Base-by-base conservation (phyloP, 2,113 vertebrate genomes). In the Pollimyrus isidori region DNA sequence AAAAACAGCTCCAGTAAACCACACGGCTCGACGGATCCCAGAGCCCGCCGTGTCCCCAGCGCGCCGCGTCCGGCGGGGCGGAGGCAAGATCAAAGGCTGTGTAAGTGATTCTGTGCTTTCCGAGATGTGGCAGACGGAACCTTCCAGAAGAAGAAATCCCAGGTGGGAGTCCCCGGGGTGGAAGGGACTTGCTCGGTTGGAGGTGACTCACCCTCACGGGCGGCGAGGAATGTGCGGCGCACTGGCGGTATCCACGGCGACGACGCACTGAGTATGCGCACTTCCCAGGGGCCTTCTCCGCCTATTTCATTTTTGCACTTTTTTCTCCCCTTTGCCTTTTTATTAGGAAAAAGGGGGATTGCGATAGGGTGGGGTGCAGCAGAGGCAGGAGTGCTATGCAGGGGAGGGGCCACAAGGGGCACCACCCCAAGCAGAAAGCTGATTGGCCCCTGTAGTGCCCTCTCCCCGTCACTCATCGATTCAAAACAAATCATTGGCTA, bases 11-110 rank as follows among this genome's bases (percentile, higher is more conserved):
- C 87, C 93, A 91, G 93, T 94, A 93, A 94, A 94, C 91, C 93
- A 94, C 95, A 94, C 3, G 45, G 30, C 89, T 7, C 93, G 95
- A 95, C 92, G 92, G 88, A 94, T 93, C 87, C 4, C 94, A 95
- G 95, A 93, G 92, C 92, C 89, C 91, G 50, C 5, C 6, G 17
- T 52, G 13, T 56, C 42, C 45, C 2, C 5, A 35, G 15, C 50
- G 23, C 49, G 35, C 3, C 23, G 45, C 2, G 39, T 48, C 45
- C 39, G 3, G 15, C 4, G 7, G 85, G 82, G 17, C 1, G 50
- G 13, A 35, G 15, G 26, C 26, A 19, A 53, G 13, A 87, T 80
- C 15, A 50, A 50, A 39, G 3, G 69, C 26, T 35, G 35, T 35
- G 35, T 35, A 35, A 35, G 35, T 35, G 7, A 15, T 26, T 23